Evolutionary conservation across 2,888 invertebrate species (phyloP).

Genomic region (Andrena minutula): DNA sequence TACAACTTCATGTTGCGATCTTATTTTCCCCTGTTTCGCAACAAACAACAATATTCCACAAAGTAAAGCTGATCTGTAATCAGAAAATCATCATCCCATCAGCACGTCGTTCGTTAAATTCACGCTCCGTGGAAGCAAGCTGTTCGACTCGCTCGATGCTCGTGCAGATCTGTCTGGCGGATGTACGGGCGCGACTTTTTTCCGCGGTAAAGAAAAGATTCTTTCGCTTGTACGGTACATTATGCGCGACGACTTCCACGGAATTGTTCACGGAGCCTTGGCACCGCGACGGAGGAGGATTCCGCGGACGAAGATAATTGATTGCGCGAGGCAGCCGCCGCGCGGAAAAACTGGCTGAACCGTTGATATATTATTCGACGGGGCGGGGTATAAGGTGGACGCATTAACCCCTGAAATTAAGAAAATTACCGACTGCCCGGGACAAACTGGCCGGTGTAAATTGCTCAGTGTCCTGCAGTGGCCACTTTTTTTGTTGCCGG

Average conservation of each 20-base stretch:
- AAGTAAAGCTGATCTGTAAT: too few relatives aligned
- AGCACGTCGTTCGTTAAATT: too few relatives aligned
- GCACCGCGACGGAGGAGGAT: not conserved
- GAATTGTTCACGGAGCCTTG: slow-evolving; percentile 3
- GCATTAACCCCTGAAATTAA: slow-evolving; percentile 74
- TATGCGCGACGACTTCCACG: not conserved
- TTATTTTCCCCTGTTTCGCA: too few relatives aligned
- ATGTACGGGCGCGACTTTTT: not conserved
- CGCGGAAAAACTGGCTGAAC: slow-evolving; percentile 58
- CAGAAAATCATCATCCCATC: too few relatives aligned
- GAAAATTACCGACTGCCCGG: slow-evolving; percentile 70
- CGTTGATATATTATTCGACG: slow-evolving; percentile 72
- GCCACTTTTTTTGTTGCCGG: slow-evolving; percentile 39
- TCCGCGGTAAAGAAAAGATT: slow-evolving; percentile 1
- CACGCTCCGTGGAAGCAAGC: too few relatives aligned
- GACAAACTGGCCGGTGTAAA: slow-evolving; percentile 63
- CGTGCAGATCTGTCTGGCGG: too few relatives aligned
- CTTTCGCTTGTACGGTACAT: slow-evolving; percentile 20
- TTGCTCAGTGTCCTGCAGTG: slow-evolving; percentile 53
- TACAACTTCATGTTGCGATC: too few relatives aligned
- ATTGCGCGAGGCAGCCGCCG: slow-evolving; percentile 59
- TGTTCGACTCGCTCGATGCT: too few relatives aligned
- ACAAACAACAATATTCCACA: too few relatives aligned
- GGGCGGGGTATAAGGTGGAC: slow-evolving; percentile 35
- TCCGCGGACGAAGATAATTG: slow-evolving; percentile 65